Evolutionary conservation across 2,888 invertebrate species (phyloP).

Genomic region (Chymomyza procnemis): DNA sequence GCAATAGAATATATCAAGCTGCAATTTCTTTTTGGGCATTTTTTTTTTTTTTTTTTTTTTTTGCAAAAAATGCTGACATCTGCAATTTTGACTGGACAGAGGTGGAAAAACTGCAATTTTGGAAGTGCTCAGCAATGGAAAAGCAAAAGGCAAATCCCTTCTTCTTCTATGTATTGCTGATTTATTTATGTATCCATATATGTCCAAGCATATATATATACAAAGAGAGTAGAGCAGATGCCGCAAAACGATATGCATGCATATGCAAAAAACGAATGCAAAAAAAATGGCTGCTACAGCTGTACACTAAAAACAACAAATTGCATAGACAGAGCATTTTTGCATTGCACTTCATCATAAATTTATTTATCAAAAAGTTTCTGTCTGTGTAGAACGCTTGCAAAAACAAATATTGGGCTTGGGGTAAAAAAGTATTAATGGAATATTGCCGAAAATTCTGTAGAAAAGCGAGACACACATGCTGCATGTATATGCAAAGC

Average conservation of each 20-base stretch:
- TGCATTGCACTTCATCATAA: conserved; percentile 62
- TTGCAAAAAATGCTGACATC: background rate
- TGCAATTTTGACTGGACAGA: background rate
- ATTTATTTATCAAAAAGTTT: conserved; percentile 53
- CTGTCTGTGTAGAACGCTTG: background rate
- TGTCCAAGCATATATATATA: conserved; percentile 1
- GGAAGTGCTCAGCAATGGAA: conserved; percentile 7
- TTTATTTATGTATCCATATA: conserved; percentile 60
- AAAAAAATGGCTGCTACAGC: background rate
- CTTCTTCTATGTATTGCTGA: conserved; percentile 57
- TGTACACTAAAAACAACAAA: background rate
- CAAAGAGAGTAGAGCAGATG: background rate
- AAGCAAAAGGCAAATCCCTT: conserved; percentile 23
- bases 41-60: no score
- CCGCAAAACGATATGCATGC: background rate
- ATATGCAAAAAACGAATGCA: conserved; percentile 7
- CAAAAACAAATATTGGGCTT: conserved; percentile 5
- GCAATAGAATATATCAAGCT: background rate
- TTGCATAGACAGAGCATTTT: conserved; percentile 29
- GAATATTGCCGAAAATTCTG: conserved; percentile 70
- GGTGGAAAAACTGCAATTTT: conserved; percentile 16
- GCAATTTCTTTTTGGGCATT: background rate
- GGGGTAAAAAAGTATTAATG: conserved; percentile 54
- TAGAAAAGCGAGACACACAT: conserved; percentile 52
- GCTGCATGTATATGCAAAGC: conserved; percentile 36